Evolutionary conservation across 2,797 vertebrate species (phyloP), one percentile per base, ranked within the genome.

Genomic region (Mastacembelus armatus): DNA sequence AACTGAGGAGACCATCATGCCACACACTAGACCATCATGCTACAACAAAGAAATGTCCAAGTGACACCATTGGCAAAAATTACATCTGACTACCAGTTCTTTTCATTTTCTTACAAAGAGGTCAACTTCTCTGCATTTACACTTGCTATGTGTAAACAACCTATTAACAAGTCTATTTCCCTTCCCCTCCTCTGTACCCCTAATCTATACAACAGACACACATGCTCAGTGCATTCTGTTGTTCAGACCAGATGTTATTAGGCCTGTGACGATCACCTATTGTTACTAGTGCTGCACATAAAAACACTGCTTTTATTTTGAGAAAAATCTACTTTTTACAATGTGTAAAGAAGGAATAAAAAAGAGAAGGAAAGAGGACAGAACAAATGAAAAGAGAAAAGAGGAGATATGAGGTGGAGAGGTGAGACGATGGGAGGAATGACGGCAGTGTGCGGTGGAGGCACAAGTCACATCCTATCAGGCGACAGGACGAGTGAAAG

Each of bases 391-490:
- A 71, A 72, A 27, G 60, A 74, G 75, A 84, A 74, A 74, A 51
- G 48, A 68, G 24, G 57, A 54, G 38, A 60, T 39, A 50, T 74
- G 65, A 66, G 59, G 66, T 51, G 66, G 54, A 77, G 79, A 75
- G 75, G 66, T 66, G 77, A 83, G 55, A 66, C 55, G 62, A 90
- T 84, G 86, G 88, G 89, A 91, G 88, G 80, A 91, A 91, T 92
- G 94, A 92, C 91, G 91, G 86, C 77, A 88, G 92, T 89, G 91
- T 83, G 89, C 88, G 85, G 92, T 86, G 77, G 81, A 89, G 92
- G 93, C 92, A 94, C 86, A 91, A 96, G 97, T 98, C 97, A 95
- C 95, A 94, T 95, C 90, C 93, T 93, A 95, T 98, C 95, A 95
- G 85, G 93, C 92, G 94, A 96, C 96, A 95, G 93, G 87, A 91